phyloP scores from a whole-genome alignment of 2,888 invertebrate genomes.

The Coelopa pilipes region DNA sequence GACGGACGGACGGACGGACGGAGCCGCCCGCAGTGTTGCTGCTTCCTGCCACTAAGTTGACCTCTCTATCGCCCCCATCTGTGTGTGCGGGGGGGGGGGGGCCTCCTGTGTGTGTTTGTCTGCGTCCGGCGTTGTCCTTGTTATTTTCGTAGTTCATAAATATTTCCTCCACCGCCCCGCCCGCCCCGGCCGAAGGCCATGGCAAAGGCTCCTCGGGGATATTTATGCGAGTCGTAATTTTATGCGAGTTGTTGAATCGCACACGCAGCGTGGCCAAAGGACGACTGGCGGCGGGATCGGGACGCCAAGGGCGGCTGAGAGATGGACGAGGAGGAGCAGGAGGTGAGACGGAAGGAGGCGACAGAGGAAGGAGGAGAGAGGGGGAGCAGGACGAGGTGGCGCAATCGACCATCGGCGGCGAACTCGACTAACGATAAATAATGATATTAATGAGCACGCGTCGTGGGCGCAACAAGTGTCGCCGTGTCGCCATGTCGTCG shows the following conservation, averaged over 20 bases:
- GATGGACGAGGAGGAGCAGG: no score
- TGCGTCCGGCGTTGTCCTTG: constrained; percentile 20
- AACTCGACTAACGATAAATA: constrained; percentile 25
- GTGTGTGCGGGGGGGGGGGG: no score
- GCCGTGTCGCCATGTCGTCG: not conserved
- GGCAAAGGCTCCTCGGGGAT: constrained; percentile 29
- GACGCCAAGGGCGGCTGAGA: no score
- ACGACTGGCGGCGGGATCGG: no score
- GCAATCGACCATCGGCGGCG: no score
- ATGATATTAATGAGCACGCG: constrained; percentile 34
- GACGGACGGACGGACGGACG: no score
- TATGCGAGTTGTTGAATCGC: constrained; percentile 27
- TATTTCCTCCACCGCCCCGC: constrained; percentile 21
- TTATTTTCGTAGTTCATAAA: constrained; percentile 40
- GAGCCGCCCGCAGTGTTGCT: not conserved
- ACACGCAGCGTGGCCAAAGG: not conserved
- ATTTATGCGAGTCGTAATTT: constrained; percentile 33
- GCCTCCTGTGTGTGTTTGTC: not conserved
- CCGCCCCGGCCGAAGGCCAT: no score
- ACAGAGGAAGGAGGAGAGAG: no score
- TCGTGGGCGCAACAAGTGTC: not conserved
- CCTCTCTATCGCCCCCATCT: no score
- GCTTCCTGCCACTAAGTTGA: no score
- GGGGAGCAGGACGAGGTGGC: no score
- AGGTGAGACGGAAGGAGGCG: no score